A percentile compares a stretch with the other conserved stretches of the same genome.
Conservation (phyloP, 2,888 invertebrate genomes). For the Ormyrus thymus region DNA sequence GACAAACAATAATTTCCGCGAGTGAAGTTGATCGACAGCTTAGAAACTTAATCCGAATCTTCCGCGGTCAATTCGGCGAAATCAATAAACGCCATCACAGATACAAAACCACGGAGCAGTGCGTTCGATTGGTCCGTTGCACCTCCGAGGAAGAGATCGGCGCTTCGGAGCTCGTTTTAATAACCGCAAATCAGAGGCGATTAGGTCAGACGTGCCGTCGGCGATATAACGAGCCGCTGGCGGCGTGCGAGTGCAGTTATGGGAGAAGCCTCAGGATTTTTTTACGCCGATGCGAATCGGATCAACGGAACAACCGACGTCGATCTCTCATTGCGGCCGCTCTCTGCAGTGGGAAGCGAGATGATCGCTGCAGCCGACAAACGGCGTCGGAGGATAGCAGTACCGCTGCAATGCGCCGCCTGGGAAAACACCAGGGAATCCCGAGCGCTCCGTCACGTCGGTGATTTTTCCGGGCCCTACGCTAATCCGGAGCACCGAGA, state of each 20-base stretch:
- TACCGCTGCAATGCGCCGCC: constrained; percentile 22
- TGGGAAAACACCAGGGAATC: constrained; percentile 18
- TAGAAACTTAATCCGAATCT: background rate
- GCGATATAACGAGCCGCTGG: constrained; percentile 13
- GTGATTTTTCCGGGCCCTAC: background rate
- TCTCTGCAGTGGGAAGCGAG: background rate
- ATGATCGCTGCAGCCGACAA: constrained; percentile 10
- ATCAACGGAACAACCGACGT: constrained; percentile 19
- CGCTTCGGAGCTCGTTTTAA: constrained; percentile 37
- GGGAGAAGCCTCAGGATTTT: constrained; percentile 31
- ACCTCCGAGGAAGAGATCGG: background rate
- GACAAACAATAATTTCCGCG: too few relatives aligned
- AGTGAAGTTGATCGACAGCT: background rate
- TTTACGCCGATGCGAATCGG: constrained; percentile 33
- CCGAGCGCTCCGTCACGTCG: background rate
- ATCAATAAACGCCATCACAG: constrained; percentile 12
- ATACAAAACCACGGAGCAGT: background rate
- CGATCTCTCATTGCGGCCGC: constrained; percentile 9
- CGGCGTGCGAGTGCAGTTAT: constrained; percentile 24
- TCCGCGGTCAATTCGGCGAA: constrained; percentile 13
- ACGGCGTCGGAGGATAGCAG: background rate
- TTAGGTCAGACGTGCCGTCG: constrained; percentile 31
- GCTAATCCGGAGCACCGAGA: constrained; percentile 11
- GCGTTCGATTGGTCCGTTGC: background rate
- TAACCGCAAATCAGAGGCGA: constrained; percentile 46